Base-by-base conservation (phyloP, 2,113 vertebrate species). In the Menura novaehollandiae region DNA sequence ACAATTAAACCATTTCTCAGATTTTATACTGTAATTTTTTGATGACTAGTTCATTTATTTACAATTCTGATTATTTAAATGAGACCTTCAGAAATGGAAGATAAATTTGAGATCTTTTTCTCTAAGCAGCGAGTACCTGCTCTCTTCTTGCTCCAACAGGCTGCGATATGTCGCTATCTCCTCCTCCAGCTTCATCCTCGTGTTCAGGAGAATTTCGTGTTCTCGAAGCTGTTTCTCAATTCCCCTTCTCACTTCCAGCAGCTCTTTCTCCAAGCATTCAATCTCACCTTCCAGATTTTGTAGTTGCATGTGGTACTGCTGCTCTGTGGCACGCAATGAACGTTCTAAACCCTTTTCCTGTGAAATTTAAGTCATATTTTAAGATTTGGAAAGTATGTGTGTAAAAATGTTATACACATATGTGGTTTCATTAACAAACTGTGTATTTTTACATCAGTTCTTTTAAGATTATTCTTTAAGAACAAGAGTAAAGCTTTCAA, bases 111-210 rank as follows among this genome's bases (percentile, higher is more conserved):
- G 52, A 16, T 35, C 20, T 68, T 64, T 58, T 88, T 27, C 37
- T 81, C 67, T n/a, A 24, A 13, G 32, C 9, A 32, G 11, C 0
- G 1, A 52, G 96, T 98, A 99, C 99, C 99, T 99, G 98, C 97
- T 98, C 97, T 99, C 99, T 76, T 99, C 99, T 21, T 98, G 97
- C 64, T 99, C 99, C 52, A 99, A 97, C 53, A 99, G 98, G 39
- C 95, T 98, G 58, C 99, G 98, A 23, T 99, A 99, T 0, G 99
- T 99, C 9, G 98, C 89, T n/a, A 99, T 99, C 97, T 99, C 99
- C 63, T 98, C 98, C 95, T 99, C 99, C 94, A 99, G 98, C 85
- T 98, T 98, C 99, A 99, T 99, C 96, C 99, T 99, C 0, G 99
- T 99, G 98, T 99, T 99, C 94, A 99, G 98, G 63, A 99, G 98